These are phyloP conservation scores for Augochlora pura DNA, from an alignment of 1,140 invertebrate genomes.

Conservation along the genomic window DNA sequence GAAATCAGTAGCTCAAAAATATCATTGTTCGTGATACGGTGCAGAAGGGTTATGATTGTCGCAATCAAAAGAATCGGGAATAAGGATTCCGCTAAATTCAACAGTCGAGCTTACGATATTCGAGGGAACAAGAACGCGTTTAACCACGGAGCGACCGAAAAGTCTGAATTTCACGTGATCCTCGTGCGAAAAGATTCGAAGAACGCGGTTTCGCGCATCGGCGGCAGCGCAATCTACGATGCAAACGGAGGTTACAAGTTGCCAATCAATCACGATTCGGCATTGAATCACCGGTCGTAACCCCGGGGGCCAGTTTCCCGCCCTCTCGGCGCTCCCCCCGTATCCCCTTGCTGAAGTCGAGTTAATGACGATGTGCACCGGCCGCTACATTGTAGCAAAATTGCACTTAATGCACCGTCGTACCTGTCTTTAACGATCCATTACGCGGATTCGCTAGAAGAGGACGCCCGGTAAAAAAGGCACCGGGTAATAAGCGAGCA, in stretches of 20 bases:
- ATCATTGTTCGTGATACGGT: too few relatives aligned
- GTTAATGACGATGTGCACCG: slow-evolving; percentile 40
- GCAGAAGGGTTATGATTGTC: too few relatives aligned
- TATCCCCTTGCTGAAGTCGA: neutral
- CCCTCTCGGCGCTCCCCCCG: neutral
- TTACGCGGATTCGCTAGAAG: slow-evolving; percentile 42
- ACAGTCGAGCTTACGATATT: too few relatives aligned
- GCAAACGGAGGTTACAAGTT: slow-evolving; percentile 69
- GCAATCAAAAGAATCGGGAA: too few relatives aligned
- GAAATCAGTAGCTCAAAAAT: too few relatives aligned
- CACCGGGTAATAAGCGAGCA: slow-evolving; percentile 42
- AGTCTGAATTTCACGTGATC: neutral
- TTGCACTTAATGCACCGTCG: slow-evolving; percentile 50
- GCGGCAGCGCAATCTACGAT: slow-evolving; percentile 35
- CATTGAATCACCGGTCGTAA: slow-evolving; percentile 72
- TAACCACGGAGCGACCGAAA: too few relatives aligned
- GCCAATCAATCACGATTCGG: slow-evolving; percentile 74
- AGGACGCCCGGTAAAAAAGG: neutral
- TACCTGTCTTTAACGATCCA: slow-evolving; percentile 50
- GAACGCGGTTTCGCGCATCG: neutral
- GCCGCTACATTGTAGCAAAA: slow-evolving; percentile 46
- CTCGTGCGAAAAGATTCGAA: neutral
- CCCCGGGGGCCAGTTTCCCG: slow-evolving; percentile 49
- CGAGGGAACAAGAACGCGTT: too few relatives aligned
- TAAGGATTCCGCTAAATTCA: too few relatives aligned